phyloP scores from a whole-genome alignment of 2,888 invertebrate species.

The Cosmopolites sordidus region DNA sequence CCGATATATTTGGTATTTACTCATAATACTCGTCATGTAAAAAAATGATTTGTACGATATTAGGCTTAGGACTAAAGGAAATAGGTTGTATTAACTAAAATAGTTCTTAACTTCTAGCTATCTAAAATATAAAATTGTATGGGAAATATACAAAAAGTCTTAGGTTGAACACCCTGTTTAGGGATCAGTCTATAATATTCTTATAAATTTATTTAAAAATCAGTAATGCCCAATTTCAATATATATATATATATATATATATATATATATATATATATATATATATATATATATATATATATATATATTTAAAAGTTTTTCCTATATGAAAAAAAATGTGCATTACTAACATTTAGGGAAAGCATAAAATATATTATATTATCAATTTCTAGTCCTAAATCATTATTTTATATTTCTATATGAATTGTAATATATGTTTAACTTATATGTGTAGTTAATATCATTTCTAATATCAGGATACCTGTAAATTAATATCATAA shows the following conservation, averaged over 20 bases:
- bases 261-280: too few species aligned
- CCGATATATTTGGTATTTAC: neutral
- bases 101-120: neutral
- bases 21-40: neutral
- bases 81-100: constrained; percentile 4
- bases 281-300: neutral
- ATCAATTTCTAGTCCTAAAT: too few species aligned
- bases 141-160: constrained; percentile 16
- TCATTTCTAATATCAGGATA: too few species aligned
- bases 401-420: too few species aligned
- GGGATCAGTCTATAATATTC: constrained; percentile 20
- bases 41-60: neutral
- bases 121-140: constrained; percentile 7
- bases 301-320: too few species aligned
- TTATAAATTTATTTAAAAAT: neutral
- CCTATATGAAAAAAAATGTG: too few species aligned
- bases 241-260: neutral
- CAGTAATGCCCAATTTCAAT: too few species aligned
- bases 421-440: too few species aligned
- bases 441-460: too few species aligned
- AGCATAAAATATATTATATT: too few species aligned
- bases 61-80: constrained; percentile 5
- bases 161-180: constrained; percentile 13
- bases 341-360: too few species aligned
- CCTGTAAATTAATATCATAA: too few species aligned